Conservation (phyloP, 2,113 vertebrate species). For the Lagenorhynchus albirostris region DNA sequence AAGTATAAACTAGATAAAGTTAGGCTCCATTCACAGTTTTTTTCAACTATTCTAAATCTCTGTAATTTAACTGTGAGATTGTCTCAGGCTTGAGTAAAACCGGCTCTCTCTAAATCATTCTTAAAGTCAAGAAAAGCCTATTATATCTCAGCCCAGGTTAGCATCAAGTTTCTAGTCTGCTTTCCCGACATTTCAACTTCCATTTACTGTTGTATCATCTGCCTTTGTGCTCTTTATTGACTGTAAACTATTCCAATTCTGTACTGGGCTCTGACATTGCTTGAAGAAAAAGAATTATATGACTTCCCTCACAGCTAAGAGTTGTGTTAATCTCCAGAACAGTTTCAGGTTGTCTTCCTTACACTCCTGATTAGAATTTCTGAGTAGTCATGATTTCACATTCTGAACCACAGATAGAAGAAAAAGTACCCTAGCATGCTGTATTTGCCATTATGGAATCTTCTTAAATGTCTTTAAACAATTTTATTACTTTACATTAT, state of each 20-base stretch:
- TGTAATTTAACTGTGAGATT: not conserved
- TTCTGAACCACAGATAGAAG: not conserved
- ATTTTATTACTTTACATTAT: not conserved
- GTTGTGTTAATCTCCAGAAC: not conserved
- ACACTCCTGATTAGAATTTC: not conserved
- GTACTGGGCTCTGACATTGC: not conserved
- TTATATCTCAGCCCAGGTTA: not conserved
- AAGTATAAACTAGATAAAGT: not conserved
- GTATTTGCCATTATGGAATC: not conserved
- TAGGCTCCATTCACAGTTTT: not conserved
- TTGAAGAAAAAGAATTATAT: not conserved
- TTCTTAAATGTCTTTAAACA: not conserved
- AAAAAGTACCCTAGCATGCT: not conserved
- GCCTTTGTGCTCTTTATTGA: not conserved
- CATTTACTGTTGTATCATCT: not conserved
- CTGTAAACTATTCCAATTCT: not conserved
- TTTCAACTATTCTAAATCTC: not conserved
- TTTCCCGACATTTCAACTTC: not conserved
- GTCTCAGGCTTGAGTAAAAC: not conserved
- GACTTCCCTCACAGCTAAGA: not conserved
- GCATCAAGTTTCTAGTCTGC: not conserved
- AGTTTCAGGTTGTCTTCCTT: not conserved
- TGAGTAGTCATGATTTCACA: not conserved
- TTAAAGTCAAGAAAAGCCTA: not conserved
- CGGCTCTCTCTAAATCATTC: not conserved